phyloP scores from a whole-genome alignment of 2,888 invertebrate species.

The Plebejus argus region DNA sequence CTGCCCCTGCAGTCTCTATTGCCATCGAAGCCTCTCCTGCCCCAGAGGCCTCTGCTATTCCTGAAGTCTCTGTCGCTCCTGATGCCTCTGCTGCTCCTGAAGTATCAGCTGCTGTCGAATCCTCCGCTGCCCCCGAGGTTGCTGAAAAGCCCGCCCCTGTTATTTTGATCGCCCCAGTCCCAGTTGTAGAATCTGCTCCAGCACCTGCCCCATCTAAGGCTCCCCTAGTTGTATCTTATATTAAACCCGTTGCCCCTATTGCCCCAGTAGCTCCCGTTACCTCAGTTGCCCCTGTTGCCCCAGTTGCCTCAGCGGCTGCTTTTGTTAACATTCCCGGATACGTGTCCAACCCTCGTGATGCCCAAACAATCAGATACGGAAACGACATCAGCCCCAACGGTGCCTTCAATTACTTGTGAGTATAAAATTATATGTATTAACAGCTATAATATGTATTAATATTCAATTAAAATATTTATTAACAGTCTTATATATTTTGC shows the following conservation, averaged over 20 bases:
- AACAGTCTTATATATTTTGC: not conserved
- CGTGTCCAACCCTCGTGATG: conserved; percentile 41
- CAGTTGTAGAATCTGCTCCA: not conserved
- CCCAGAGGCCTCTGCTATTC: not conserved
- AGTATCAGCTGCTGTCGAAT: not conserved
- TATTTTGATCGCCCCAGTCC: not conserved
- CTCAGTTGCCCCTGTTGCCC: not conserved
- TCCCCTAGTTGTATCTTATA: conserved; percentile 33
- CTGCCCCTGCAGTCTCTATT: not conserved
- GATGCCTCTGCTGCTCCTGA: not conserved
- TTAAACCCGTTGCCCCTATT: conserved; percentile 11
- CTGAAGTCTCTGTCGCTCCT: not conserved
- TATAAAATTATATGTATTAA: conserved; percentile 34
- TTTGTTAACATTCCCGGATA: conserved; percentile 31
- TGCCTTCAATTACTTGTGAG: conserved; percentile 70
- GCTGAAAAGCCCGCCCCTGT: not conserved
- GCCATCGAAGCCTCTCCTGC: not conserved
- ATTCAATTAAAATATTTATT: no score
- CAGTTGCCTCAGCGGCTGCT: conserved; percentile 31
- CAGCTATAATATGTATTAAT: no score
- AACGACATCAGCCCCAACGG: conserved; percentile 69
- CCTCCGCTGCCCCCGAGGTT: not conserved
- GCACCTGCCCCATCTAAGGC: conserved; percentile 2
- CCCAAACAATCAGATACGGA: conserved; percentile 50
- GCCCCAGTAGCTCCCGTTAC: not conserved